These are phyloP conservation scores for Cryptomyrus ogoouensis DNA, from an alignment of 2,113 vertebrate species.

Conservation along the genomic window DNA sequence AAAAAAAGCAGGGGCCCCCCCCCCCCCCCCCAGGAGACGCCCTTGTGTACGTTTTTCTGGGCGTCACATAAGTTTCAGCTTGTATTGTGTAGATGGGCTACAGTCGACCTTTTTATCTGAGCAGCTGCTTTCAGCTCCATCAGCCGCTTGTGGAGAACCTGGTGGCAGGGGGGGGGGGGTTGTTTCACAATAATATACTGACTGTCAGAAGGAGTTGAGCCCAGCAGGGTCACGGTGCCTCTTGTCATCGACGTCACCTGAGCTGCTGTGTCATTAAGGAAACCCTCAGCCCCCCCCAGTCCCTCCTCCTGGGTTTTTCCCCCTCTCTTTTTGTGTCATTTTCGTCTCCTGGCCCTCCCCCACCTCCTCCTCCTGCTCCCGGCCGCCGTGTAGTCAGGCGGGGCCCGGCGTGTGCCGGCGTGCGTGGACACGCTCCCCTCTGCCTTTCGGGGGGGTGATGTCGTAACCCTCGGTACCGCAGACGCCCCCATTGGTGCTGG, in stretches of 20 bases:
- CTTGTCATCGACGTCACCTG: not conserved
- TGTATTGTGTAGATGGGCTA: not conserved
- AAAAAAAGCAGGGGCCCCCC: not conserved
- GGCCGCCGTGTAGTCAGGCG: not conserved
- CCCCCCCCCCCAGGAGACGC: not conserved
- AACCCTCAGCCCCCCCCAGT: not conserved
- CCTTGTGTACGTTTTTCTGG: not conserved
- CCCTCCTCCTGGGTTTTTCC: not conserved
- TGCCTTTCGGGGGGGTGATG: not conserved
- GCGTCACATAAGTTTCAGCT: not conserved
- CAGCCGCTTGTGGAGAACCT: not conserved
- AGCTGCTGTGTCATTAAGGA: not conserved
- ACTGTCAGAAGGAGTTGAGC: not conserved
- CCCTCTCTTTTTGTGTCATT: not conserved
- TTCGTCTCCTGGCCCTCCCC: not conserved
- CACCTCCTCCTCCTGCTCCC: not conserved
- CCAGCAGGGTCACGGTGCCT: not conserved
- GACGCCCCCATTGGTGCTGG: not conserved
- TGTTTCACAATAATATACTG: not conserved
- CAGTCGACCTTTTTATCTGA: not conserved
- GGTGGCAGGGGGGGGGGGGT: not conserved
- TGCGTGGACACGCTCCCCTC: constrained; percentile 22
- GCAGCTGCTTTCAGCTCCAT: not conserved
- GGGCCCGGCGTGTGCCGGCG: not conserved
- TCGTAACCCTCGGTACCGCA: not conserved